Evolutionary conservation across 2,113 vertebrate species (phyloP), one percentile per base, ranked within the genome.

Genomic region (Gambusia holbrooki): DNA sequence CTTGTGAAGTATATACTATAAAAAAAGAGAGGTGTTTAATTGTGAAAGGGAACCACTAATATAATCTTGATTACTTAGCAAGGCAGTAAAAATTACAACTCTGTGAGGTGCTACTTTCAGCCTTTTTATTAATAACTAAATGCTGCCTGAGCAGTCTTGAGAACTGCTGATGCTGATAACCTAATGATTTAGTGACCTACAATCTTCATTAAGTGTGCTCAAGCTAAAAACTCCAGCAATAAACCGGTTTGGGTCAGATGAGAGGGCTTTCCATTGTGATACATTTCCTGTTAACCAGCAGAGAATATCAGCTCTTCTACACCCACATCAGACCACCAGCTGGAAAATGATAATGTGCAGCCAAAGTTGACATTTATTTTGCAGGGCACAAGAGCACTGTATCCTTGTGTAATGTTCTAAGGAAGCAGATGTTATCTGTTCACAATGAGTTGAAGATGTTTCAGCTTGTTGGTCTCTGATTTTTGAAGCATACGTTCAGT

Each of bases 271-370:
- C 66, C 42, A 79, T 81, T 85, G 84, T 86, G 69, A 76, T 73
- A 48, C 0, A 62, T 68, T 92, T 91, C 88, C 89, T 83, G 70
- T 83, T 74, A 71, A 60, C 54, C 76, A 74, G 87, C 79, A 82
- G 51, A 40, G 63, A 77, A 73, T 66, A 63, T 65, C 78, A 89
- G 75, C 72, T 64, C 83, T 73, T 85, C 65, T 65, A 68, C 71
- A 68, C 72, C 71, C 22, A 15, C 70, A 71, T 74, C 71, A 74
- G 28, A 69, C 60, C 27, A 76, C 71, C 62, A 76, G 71, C 82
- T 88, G 85, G 65, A 83, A 81, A 88, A 88, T 64, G 86, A 86
- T 54, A 66, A 77, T 32, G 27, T 68, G 54, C 45, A 70, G 29
- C 54, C 79, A 74, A 40, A 80, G 67, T 65, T 25, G 29, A 54